These are phyloP conservation scores for Anthonomus grandis DNA, from an alignment of 1,140 invertebrate genomes.

Conservation along the genomic window DNA sequence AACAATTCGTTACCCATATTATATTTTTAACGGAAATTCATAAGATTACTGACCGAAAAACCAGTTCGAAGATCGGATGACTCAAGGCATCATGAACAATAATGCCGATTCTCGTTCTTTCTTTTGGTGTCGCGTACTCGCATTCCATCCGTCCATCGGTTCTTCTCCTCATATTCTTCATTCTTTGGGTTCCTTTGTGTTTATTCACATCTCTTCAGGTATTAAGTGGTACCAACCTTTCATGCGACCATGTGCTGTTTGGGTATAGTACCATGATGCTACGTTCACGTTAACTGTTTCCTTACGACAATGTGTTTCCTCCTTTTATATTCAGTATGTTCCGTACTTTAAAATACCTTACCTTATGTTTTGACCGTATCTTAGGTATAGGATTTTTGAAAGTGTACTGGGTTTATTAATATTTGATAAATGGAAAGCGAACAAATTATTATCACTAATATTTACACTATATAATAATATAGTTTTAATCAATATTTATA, in stretches of 20 bases:
- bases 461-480: too few relatives aligned
- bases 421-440: too few relatives aligned
- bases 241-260: neutral
- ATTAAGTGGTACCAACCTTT: too few relatives aligned
- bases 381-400: neutral
- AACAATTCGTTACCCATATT: too few relatives aligned
- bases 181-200: slow-evolving; percentile 17
- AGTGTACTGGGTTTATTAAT: too few relatives aligned
- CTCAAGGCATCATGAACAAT: slow-evolving; percentile 16
- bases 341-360: neutral
- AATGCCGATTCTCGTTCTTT: slow-evolving; percentile 17
- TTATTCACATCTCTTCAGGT: slow-evolving; percentile 8
- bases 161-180: too few relatives aligned
- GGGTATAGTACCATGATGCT: too few relatives aligned
- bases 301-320: too few relatives aligned
- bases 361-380: neutral
- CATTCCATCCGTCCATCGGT: slow-evolving; percentile 18
- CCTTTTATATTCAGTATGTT: neutral
- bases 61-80: slow-evolving; percentile 24
- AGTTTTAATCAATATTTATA: too few relatives aligned
- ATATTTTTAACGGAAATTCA: too few relatives aligned
- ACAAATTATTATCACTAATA: too few relatives aligned
- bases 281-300: slow-evolving; percentile 8
- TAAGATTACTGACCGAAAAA: slow-evolving; percentile 23
- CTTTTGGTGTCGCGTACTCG: slow-evolving; percentile 20